Evolutionary conservation across 2,888 invertebrate species (phyloP).

Genomic region (Drosophila hawaiiensis): DNA sequence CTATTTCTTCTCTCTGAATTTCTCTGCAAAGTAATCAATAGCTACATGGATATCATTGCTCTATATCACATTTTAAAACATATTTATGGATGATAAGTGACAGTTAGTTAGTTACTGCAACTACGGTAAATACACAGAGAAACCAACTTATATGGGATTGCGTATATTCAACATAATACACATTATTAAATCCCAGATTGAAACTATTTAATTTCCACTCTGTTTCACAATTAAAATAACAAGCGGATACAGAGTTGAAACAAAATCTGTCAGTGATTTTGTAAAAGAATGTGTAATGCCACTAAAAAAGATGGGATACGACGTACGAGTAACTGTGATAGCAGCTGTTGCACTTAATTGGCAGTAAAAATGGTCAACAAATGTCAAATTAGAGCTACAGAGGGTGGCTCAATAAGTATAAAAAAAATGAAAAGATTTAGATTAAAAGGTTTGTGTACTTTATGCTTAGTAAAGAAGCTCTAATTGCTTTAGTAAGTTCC

Average conservation of each 20-base stretch:
- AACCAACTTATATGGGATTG: not conserved
- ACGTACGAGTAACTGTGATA: conserved; percentile 18
- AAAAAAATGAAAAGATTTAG: not conserved
- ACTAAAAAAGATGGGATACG: conserved; percentile 30
- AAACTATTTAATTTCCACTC: conserved; percentile 13
- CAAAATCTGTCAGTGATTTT: conserved; percentile 24
- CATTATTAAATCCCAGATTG: conserved; percentile 14
- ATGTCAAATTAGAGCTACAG: conserved; percentile 35
- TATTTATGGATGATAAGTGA: not conserved
- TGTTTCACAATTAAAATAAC: conserved; percentile 9
- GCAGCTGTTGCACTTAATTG: conserved; percentile 73
- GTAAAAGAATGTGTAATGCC: conserved; percentile 38
- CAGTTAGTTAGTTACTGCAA: conserved; percentile 13
- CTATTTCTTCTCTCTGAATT: not conserved
- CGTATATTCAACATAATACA: not conserved
- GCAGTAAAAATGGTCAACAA: conserved; percentile 71
- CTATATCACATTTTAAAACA: not conserved
- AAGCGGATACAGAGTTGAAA: conserved; percentile 8
- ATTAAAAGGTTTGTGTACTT: not conserved
- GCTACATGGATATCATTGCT: not conserved
- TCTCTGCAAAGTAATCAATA: not conserved
- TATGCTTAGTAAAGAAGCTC: not conserved
- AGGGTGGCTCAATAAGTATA: conserved; percentile 1
- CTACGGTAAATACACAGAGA: conserved; percentile 22
- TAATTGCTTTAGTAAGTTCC: not conserved